Evolutionary conservation across 2,797 vertebrate species (phyloP), one percentile per base, ranked within the genome.

Genomic region (Molossus alvarezi): DNA sequence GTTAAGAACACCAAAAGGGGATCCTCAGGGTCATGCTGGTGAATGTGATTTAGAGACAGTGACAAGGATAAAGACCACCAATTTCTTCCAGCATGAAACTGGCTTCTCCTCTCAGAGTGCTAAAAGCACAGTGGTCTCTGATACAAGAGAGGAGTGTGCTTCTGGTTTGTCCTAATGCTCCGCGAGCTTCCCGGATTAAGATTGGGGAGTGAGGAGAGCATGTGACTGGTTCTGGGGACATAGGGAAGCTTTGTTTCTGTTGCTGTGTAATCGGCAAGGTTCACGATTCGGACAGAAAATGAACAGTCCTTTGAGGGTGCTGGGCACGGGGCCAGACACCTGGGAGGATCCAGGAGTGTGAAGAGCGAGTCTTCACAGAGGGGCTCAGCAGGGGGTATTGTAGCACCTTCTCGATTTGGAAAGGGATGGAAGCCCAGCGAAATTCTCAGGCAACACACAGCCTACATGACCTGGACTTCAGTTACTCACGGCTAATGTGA

Each of bases 251-350:
- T 91, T 89, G 73, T 88, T 88, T 91, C 82, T 2, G 33, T 53
- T 84, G 64, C 82, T 92, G 8, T 37, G 18, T 62, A 64, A 79
- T 85, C 64, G 77, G 72, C 75, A 82, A 79, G 65, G 21, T 88
- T 92, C 71, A 60, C 0, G 1, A 72, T 69, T 81, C 53, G n/a
- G 93, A 88, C 65, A 37, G 64, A 88, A 92, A 96, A 87, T 67
- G 72, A 95, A 80, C 64, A 79, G 65, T 86, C 83, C 60, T 48
- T 79, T 53, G 85, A 82, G 76, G 57, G 29, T 71, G 51, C 75
- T 82, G 85, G 90, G 91, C 95, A 65, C 0, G 0, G 51, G 62
- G 85, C 69, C 93, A 96, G 71, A 57, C 41, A 62, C 51, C 85
- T 62, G 58, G 1, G 86, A 90, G 82, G 21, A 23, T 62, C 53